Conservation (phyloP, 2,888 invertebrate genomes). For the Pyrocoelia pectoralis region DNA sequence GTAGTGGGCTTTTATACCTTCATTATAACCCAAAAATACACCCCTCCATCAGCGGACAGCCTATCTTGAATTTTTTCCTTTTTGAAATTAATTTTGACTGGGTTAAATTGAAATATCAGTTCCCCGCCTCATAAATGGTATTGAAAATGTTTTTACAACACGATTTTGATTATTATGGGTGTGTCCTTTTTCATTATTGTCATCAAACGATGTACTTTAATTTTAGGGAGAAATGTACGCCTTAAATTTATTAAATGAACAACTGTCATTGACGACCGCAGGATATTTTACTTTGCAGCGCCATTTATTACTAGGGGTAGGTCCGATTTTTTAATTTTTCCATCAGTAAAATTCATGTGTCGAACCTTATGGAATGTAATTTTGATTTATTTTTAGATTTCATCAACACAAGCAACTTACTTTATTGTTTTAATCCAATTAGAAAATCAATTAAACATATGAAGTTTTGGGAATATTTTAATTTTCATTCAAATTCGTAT, state of each 20-base stretch:
- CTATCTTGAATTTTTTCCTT: too few species aligned
- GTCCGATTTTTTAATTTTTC: neutral
- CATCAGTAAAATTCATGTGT: neutral
- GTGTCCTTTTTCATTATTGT: too few species aligned
- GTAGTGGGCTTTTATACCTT: too few species aligned
- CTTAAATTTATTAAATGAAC: neutral
- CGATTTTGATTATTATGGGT: too few species aligned
- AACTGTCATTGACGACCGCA: neutral
- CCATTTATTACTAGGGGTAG: neutral
- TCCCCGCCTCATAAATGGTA: too few species aligned
- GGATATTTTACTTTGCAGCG: slow-evolving; percentile 3
- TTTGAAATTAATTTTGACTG: too few species aligned
- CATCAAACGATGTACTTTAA: too few species aligned
- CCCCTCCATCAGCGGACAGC: too few species aligned
- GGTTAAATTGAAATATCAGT: too few species aligned
- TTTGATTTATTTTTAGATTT: neutral
- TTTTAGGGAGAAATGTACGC: slow-evolving; percentile 2
- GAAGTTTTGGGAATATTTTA: neutral
- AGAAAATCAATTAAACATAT: neutral
- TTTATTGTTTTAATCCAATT: neutral
- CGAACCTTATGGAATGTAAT: neutral
- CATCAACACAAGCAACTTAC: slow-evolving; percentile 7
- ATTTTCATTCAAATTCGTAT: too few species aligned
- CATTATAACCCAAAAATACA: too few species aligned
- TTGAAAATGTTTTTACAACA: too few species aligned